A percentile compares a stretch with the other conserved stretches of the same genome.
These are phyloP conservation scores for Allacma fusca DNA, from an alignment of 2,888 invertebrate genomes.

Conservation along the genomic window DNA sequence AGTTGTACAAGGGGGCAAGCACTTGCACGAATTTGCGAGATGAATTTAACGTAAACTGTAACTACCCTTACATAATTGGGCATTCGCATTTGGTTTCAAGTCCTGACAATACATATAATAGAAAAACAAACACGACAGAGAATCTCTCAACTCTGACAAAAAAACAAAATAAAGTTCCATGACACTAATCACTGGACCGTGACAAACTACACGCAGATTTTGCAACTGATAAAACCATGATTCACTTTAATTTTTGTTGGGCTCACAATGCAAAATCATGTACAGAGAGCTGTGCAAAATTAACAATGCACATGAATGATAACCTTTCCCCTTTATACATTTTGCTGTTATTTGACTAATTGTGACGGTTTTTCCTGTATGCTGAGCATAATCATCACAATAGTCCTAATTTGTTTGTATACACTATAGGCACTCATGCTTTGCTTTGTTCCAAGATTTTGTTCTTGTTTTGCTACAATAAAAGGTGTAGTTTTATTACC, in stretches of 20 bases:
- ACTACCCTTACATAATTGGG: neutral
- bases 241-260: neutral
- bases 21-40: neutral
- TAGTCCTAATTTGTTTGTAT: neutral
- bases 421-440: too few relatives aligned
- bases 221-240: constrained; percentile 30
- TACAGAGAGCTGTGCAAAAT: too few relatives aligned
- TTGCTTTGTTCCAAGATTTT: too few relatives aligned
- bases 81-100: too few relatives aligned
- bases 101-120: neutral
- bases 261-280: neutral
- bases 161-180: constrained; percentile 41
- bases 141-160: constrained; percentile 11
- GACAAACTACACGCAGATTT: constrained; percentile 40
- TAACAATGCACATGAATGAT: neutral
- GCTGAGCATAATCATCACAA: neutral
- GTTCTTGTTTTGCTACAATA: too few relatives aligned
- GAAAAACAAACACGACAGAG: neutral
- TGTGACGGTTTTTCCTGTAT: neutral
- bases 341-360: neutral
- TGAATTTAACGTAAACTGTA: neutral
- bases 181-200: constrained; percentile 49
- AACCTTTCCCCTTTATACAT: neutral
- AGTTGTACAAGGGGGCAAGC: too few relatives aligned
- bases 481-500: too few relatives aligned